Conservation (phyloP, 2,797 vertebrate species). For the Sternarchorhynchus goeldii region DNA sequence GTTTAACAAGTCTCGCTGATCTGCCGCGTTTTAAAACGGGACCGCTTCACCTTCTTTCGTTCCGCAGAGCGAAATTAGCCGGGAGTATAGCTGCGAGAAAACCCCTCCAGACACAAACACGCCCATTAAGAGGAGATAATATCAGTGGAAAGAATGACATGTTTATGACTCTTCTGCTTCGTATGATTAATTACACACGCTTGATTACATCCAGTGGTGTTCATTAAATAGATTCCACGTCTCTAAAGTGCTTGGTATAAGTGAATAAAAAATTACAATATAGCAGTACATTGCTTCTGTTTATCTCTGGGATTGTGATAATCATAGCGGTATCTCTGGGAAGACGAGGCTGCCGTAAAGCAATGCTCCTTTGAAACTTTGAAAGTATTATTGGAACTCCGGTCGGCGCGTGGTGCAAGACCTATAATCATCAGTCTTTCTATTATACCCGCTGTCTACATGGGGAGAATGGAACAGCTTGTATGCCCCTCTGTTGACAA, state of each 20-base stretch:
- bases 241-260: neutral
- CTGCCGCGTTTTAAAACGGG: too few species aligned
- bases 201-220: neutral
- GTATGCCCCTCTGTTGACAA: conserved; percentile 43
- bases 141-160: neutral
- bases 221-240: neutral
- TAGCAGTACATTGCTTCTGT: too few species aligned
- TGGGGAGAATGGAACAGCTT: conserved; percentile 31
- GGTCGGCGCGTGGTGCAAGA: conserved; percentile 18
- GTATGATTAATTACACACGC: neutral
- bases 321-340: neutral
- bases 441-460: conserved; percentile 34
- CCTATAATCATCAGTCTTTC: conserved; percentile 40
- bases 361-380: conserved; percentile 6
- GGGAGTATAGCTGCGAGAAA: neutral
- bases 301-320: neutral
- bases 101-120: neutral
- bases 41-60: neutral
- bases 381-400: conserved; percentile 8
- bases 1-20: conserved; percentile 31
- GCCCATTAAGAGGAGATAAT: neutral
- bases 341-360: neutral
- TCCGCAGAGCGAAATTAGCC: neutral
- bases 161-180: neutral
- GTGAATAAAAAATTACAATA: conserved; percentile 2